A percentile compares a stretch with the other conserved stretches of the same genome.
Conservation (phyloP, 2,888 invertebrate genomes). For the Metacarcinus magister region DNA sequence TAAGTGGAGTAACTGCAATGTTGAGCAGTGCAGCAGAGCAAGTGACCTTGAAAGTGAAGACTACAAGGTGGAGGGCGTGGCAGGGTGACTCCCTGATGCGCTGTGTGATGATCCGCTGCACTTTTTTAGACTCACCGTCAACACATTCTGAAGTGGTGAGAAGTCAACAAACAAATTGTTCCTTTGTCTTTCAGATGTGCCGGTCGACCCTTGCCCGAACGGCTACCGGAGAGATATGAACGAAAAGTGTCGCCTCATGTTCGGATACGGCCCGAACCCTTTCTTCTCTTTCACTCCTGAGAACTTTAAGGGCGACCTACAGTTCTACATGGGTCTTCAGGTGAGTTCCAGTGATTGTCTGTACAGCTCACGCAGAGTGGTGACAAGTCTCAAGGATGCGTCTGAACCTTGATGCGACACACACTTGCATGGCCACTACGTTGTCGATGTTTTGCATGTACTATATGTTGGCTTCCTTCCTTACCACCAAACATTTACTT, state of each 20-base stretch:
- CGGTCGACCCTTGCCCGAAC: slow-evolving; percentile 75
- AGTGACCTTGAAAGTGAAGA: slow-evolving; percentile 3
- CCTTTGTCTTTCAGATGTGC: slow-evolving; percentile 65
- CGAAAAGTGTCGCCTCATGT: slow-evolving; percentile 79
- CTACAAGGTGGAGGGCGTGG: slow-evolving; percentile 35
- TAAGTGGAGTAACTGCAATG: background rate
- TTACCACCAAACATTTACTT: background rate
- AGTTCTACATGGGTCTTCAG: slow-evolving; percentile 82
- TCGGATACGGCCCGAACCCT: slow-evolving; percentile 82
- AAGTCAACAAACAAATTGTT: background rate
- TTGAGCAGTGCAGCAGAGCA: background rate
- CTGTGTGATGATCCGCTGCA: background rate
- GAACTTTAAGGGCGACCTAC: slow-evolving; percentile 81
- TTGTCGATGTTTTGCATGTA: background rate
- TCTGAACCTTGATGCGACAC: background rate
- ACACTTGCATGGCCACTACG: no score
- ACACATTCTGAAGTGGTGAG: background rate
- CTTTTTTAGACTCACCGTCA: background rate
- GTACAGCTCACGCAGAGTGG: background rate
- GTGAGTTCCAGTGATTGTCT: slow-evolving; percentile 42
- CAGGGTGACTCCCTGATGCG: background rate
- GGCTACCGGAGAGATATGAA: slow-evolving; percentile 78
- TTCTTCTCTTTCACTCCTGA: slow-evolving; percentile 80
- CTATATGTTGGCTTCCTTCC: background rate
- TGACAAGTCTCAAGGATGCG: background rate